Evolutionary conservation across 2,888 invertebrate genomes (phyloP).

Genomic region (Acleris literana): DNA sequence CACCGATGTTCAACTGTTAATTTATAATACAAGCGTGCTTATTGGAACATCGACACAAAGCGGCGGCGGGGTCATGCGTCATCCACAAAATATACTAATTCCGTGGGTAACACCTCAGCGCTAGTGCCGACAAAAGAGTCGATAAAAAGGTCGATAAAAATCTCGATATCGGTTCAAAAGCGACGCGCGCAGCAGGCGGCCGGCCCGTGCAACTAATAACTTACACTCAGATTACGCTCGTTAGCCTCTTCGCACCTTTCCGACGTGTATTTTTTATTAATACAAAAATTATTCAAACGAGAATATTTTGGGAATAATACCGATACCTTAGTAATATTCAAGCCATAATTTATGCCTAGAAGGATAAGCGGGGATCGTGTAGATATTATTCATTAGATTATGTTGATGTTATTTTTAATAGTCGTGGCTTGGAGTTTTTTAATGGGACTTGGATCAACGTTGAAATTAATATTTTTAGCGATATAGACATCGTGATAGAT

Average conservation of each 20-base stretch:
- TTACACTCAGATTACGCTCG: conserved; percentile 82
- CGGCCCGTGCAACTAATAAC: conserved; percentile 72
- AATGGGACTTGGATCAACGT: conserved; percentile 47
- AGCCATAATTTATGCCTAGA: conserved; percentile 73
- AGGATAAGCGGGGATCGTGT: conserved; percentile 61
- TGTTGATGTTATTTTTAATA: conserved; percentile 57
- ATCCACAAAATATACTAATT: conserved; percentile 80
- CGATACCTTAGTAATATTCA: conserved; percentile 73
- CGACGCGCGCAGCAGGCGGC: conserved; percentile 70
- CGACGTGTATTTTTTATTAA: conserved; percentile 78
- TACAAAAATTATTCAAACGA: conserved; percentile 79
- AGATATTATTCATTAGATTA: conserved; percentile 65
- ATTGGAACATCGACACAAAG: conserved; percentile 53
- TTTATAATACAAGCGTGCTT: conserved; percentile 46
- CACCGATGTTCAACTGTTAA: conserved; percentile 24
- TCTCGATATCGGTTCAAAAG: conserved; percentile 54
- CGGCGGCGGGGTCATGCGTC: conserved; percentile 71
- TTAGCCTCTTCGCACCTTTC: conserved; percentile 82
- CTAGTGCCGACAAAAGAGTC: conserved; percentile 79
- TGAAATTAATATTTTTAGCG: conserved; percentile 13
- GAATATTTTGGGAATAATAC: conserved; percentile 75
- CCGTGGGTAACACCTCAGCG: conserved; percentile 79
- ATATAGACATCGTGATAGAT: conserved; percentile 5
- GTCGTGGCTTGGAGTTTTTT: conserved; percentile 41
- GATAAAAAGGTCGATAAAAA: conserved; percentile 69